Evolutionary conservation across 2,888 invertebrate genomes (phyloP), one percentile per base, ranked within the genome.

Genomic region (Altica lythri): DNA sequence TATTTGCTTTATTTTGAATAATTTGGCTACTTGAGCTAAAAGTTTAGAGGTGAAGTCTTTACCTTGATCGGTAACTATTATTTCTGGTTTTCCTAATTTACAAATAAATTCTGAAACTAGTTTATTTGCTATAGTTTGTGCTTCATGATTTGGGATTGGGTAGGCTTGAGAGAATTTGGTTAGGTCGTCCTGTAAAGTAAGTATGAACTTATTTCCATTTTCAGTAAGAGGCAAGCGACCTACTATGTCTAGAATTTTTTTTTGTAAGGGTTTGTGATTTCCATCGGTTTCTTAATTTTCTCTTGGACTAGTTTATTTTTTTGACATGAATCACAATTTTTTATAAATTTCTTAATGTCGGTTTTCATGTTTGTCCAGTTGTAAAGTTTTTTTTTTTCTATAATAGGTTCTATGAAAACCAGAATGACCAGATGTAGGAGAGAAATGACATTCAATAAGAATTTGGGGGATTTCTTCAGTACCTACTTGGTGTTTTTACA

Each of bases 131-230:
- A 68, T 60, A 0, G 65, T 68, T 16, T 53, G 44, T 0, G 69
- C 62, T 4, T 51, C 55, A 30, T 65, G 66, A 52, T 69, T 57
- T 1, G 61, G 53, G 10, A 70, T 38, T 0, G 69, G 58, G 17
- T 69, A 61, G 1, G 65, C 66, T 60, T 70, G 70, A 1, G 63
- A 49, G 40, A 62, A 70, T 52, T 60, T 64, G 0, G 64, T 61
- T 12, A 66, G 59, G 45, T 62, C 54, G 38, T 67, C 67, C 16
- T 60, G 61, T 14, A 67, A 60, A 0, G 69, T 70, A 3, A 69
- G 30, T 3, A 70, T 55, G 42, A 66, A 70, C 45, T 57, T 59
- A 38, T 68, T 65, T 19, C 66, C 67, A 1, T n/a, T 10, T 1
- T 43, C 2, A 4, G 63, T 60, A 1, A 46, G 45, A 1, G 56